Percentiles rank a stretch among this genome's conserved stretches.
Evolutionary conservation across 2,113 vertebrate genomes (phyloP).

Genomic region (Anolis carolinensis): DNA sequence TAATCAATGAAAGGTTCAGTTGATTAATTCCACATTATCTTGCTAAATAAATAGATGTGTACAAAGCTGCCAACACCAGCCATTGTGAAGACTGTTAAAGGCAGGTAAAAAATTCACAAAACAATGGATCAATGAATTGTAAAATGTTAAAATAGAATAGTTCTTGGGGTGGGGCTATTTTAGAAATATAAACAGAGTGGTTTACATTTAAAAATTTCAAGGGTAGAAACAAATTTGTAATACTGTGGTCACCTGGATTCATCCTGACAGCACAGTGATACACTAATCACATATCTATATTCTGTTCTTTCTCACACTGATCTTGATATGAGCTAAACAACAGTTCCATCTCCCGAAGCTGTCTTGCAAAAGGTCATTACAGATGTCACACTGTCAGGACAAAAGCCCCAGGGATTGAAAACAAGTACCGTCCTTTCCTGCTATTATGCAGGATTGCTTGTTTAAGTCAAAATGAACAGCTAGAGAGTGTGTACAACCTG

Average conservation of each 20-base stretch:
- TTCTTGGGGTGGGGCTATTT: not conserved
- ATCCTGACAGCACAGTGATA: not conserved
- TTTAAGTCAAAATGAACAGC: slow-evolving; percentile 33
- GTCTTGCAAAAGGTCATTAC: slow-evolving; percentile 4
- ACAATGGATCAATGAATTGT: too few relatives aligned
- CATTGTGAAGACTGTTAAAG: not conserved
- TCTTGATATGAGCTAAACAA: not conserved
- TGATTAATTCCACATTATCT: not conserved
- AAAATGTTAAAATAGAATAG: too few relatives aligned
- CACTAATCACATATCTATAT: not conserved
- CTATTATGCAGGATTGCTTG: slow-evolving; percentile 22
- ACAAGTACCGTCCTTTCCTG: not conserved
- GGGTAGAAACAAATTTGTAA: not conserved
- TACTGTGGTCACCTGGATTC: not conserved
- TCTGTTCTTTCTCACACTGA: not conserved
- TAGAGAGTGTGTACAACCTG: not conserved
- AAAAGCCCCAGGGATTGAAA: slow-evolving; percentile 16
- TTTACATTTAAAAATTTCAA: not conserved
- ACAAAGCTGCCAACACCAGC: not conserved
- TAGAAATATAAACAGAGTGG: not conserved
- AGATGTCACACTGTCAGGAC: not conserved
- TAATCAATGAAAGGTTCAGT: not conserved
- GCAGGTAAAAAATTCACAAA: not conserved
- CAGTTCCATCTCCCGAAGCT: not conserved
- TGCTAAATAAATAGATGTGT: not conserved